A percentile compares a stretch with the other conserved stretches of the same genome.
Conservation (phyloP, 2,113 vertebrate genomes). For the Riparia riparia region DNA sequence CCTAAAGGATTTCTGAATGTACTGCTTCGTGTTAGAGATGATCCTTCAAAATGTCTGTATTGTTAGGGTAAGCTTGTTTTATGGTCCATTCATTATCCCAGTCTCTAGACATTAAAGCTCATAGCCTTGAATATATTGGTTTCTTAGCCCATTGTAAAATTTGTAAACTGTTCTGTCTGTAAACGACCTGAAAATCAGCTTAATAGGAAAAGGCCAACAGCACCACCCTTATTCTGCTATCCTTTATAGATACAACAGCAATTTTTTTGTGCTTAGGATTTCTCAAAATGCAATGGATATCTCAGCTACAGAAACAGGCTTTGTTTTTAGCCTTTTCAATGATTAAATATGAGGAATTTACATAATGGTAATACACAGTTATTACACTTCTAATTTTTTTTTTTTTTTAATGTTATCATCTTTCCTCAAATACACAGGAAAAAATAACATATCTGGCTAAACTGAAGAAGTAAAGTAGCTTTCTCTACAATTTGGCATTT, state of each 20-base stretch:
- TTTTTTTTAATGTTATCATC: background rate
- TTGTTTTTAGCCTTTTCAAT: background rate
- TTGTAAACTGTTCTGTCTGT: background rate
- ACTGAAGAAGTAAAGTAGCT: background rate
- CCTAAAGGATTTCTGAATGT: background rate
- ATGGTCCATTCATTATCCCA: background rate
- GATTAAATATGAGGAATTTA: background rate
- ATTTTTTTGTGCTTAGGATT: background rate
- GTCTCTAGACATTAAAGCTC: background rate
- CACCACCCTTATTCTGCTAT: background rate
- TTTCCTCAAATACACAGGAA: background rate
- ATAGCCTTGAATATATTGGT: background rate
- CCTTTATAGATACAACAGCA: background rate
- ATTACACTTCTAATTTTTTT: background rate
- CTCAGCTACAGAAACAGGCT: background rate
- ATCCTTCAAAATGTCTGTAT: background rate
- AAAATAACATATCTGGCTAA: background rate
- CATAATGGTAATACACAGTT: background rate
- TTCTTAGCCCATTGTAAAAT: background rate
- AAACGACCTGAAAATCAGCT: background rate
- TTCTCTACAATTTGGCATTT: background rate
- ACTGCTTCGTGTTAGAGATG: background rate
- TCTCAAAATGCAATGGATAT: background rate
- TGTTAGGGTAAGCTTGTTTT: background rate
- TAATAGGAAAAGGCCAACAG: background rate